phyloP scores from a whole-genome alignment of 2,888 invertebrate genomes.

The Mesoligia furuncula region DNA sequence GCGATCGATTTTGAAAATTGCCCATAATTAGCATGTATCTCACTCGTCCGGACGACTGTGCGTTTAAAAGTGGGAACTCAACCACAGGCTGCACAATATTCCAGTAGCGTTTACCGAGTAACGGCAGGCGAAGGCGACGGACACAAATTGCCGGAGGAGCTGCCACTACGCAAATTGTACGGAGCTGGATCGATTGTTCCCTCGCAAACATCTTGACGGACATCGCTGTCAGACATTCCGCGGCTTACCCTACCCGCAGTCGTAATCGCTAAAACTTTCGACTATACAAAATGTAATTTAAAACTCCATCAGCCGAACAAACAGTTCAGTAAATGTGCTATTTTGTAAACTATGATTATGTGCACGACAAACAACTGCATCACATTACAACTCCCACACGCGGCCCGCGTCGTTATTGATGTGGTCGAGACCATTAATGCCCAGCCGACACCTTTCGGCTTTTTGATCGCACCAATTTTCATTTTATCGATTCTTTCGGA shows the following conservation, averaged over 20 bases:
- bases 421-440: conserved; percentile 70
- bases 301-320: conserved; percentile 54
- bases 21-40: conserved; percentile 90
- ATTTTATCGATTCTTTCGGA: conserved; percentile 61
- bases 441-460: conserved; percentile 68
- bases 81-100: conserved; percentile 88
- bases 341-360: conserved; percentile 55
- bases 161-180: conserved; percentile 88
- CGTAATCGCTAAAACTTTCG: conserved; percentile 45
- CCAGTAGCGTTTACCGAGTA: conserved; percentile 90
- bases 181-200: conserved; percentile 82
- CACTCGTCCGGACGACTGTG: conserved; percentile 85
- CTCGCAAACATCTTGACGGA: conserved; percentile 67
- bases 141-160: conserved; percentile 88
- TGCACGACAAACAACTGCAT: conserved; percentile 66
- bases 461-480: conserved; percentile 65
- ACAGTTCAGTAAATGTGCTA: conserved; percentile 54
- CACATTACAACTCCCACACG: conserved; percentile 66
- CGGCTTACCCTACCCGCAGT: conserved; percentile 24
- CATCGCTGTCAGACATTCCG: conserved; percentile 54
- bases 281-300: conserved; percentile 50
- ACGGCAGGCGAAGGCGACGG: conserved; percentile 87
- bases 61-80: conserved; percentile 86
- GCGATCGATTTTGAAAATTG: conserved; percentile 90
- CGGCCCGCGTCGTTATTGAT: conserved; percentile 67